Base-by-base conservation (phyloP, 1,140 invertebrate genomes). In the Tyrophagus putrescentiae region DNA sequence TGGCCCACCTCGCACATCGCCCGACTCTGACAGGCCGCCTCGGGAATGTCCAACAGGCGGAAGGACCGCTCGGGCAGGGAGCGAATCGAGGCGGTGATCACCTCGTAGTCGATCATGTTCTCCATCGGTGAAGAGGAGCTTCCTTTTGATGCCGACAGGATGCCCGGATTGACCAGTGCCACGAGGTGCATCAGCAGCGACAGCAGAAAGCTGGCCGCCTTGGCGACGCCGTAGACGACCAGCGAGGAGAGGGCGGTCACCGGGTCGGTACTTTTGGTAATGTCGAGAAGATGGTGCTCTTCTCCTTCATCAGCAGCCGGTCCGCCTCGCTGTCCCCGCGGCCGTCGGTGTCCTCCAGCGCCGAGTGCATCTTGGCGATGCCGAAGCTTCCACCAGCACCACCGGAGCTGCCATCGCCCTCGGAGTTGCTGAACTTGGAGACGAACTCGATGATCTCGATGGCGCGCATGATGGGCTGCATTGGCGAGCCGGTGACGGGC, bases 1-100 rank as follows among this genome's bases (percentile, higher is more conserved):
- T 59, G 2, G 16, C 57, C 57, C 32, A 59, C 25, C 27, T 59
- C 57, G 27, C 57, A 59, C 27, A 59, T 45, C 13, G 57, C 57
- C n/a, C 57, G 34, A 2, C 9, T n/a, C 34, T 42, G 36, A 31
- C 57, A 59, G 7, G 44, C 57, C 1, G n/a, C 32, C 36, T 44
- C 57, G n/a, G 28, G 7, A 3, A 59, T 44, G 5, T 59, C 57
- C 5, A 59, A 27, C 13, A 42, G 18, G 21, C 36, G 5, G 27
- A 59, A 59, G 16, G 57, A 42, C 9, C 28, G n/a, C 36, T 44
- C 41, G 2, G 57, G 57, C 1, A 59, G 7, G 18, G 57, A 45
- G n/a, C 42, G 4, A 21, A 59, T 45, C 1, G 57, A 59, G 33
- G 21, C n/a, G 1, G 28, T 21, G 21, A 59, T 42, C 5, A 23